Evolutionary conservation across 2,888 invertebrate species (phyloP).

Genomic region (Drosophila kambysellisi): DNA sequence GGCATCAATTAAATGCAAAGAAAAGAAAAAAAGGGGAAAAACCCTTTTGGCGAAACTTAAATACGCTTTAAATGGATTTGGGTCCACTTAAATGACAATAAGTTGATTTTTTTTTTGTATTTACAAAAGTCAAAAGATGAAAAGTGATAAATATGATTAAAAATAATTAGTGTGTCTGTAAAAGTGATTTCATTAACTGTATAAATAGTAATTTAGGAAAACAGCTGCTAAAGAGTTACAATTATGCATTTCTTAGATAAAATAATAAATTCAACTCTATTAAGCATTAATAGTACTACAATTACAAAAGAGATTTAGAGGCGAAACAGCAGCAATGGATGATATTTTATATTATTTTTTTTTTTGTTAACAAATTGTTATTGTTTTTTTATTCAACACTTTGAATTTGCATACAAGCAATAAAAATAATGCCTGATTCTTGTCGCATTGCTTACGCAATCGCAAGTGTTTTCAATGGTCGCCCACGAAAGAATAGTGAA

Average conservation of each 20-base stretch:
- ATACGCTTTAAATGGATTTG: neutral
- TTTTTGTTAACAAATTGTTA: conserved; percentile 2
- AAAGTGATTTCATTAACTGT: neutral
- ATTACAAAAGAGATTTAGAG: neutral
- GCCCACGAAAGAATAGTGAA: conserved; percentile 46
- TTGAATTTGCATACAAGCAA: conserved; percentile 25
- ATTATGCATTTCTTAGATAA: neutral
- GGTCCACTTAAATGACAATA: neutral
- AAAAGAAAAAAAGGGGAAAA: neutral
- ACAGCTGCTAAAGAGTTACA: neutral
- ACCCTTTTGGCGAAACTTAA: neutral
- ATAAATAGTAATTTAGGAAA: neutral
- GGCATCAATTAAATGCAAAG: conserved; percentile 6
- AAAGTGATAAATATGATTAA: neutral
- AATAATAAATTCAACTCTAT: neutral
- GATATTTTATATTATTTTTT: neutral
- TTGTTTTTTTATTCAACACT: conserved; percentile 2
- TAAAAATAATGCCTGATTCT: conserved; percentile 26
- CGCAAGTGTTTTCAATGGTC: conserved; percentile 34
- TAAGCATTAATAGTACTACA: neutral
- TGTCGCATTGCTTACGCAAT: conserved; percentile 45
- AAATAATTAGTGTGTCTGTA: neutral
- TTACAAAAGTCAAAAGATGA: neutral
- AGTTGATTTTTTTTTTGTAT: neutral
- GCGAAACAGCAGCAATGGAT: neutral